A percentile compares a stretch with the other conserved stretches of the same genome.
phyloP scores from a whole-genome alignment of 1,140 invertebrate genomes.

The Monomorium pharaonis region DNA sequence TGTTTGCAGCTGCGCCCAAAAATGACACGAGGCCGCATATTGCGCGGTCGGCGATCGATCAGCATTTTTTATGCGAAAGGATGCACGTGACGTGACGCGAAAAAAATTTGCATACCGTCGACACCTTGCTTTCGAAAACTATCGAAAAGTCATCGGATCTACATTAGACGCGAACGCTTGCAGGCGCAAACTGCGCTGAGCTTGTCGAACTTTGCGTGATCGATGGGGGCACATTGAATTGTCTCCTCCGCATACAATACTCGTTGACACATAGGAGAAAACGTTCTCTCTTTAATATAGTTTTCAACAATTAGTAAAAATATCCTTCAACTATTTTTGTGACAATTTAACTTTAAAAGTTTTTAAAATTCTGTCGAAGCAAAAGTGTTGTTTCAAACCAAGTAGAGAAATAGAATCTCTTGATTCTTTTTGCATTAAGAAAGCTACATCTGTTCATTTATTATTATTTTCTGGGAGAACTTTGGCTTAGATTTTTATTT shows the following conservation, averaged over 20 bases:
- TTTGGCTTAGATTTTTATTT: not conserved
- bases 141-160: conserved; percentile 84
- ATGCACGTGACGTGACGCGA: conserved; percentile 82
- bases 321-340: not conserved
- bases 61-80: conserved; percentile 82
- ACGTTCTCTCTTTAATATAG: not conserved
- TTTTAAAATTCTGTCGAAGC: not conserved
- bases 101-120: conserved; percentile 83
- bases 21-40: not conserved
- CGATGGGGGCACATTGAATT: conserved; percentile 59
- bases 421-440: not conserved
- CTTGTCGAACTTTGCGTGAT: conserved; percentile 67
- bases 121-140: conserved; percentile 79
- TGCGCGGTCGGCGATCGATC: conserved; percentile 74
- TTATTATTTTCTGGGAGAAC: not conserved
- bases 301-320: not conserved
- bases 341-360: not conserved
- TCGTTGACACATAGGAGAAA: not conserved
- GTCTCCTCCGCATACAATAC: not conserved
- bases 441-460: not conserved
- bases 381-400: not conserved
- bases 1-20: conserved; percentile 18
- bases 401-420: not conserved
- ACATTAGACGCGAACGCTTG: conserved; percentile 76
- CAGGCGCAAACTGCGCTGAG: conserved; percentile 50